Percentiles rank a stretch among this genome's conserved stretches.
Conservation (phyloP, 2,888 invertebrate species). For the Cantharis lateralis region DNA sequence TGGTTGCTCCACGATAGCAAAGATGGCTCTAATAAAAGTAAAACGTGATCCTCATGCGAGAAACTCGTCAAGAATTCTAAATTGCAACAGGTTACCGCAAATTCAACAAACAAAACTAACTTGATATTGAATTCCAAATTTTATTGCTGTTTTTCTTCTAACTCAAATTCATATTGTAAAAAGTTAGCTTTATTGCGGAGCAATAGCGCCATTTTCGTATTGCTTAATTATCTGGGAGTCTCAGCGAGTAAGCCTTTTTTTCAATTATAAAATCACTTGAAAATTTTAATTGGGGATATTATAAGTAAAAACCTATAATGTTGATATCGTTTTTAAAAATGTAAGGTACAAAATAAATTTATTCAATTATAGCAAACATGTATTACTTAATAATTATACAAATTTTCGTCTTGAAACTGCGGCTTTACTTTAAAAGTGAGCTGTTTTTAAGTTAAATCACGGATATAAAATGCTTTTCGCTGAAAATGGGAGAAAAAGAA, state of each 20-base stretch:
- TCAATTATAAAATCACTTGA: background rate
- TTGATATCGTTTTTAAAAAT: background rate
- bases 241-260: background rate
- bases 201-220: background rate
- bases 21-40: slow-evolving; percentile 54
- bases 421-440: slow-evolving; percentile 32
- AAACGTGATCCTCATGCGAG: slow-evolving; percentile 51
- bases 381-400: background rate
- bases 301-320: background rate
- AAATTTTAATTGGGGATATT: too few relatives aligned
- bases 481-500: slow-evolving; percentile 37
- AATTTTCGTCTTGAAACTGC: background rate
- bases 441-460: slow-evolving; percentile 40
- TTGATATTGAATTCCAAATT: slow-evolving; percentile 50
- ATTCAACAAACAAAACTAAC: slow-evolving; percentile 34
- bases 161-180: background rate
- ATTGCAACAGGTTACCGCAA: slow-evolving; percentile 51
- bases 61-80: slow-evolving; percentile 50
- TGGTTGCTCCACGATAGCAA: slow-evolving; percentile 49
- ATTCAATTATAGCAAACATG: background rate
- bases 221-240: background rate
- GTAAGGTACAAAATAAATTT: background rate
- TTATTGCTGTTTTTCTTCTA: slow-evolving; percentile 26
- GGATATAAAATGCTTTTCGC: slow-evolving; percentile 38
- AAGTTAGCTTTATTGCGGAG: background rate